Evolutionary conservation across 2,888 invertebrate genomes (phyloP).

Genomic region (Eupithecia abbreviata): DNA sequence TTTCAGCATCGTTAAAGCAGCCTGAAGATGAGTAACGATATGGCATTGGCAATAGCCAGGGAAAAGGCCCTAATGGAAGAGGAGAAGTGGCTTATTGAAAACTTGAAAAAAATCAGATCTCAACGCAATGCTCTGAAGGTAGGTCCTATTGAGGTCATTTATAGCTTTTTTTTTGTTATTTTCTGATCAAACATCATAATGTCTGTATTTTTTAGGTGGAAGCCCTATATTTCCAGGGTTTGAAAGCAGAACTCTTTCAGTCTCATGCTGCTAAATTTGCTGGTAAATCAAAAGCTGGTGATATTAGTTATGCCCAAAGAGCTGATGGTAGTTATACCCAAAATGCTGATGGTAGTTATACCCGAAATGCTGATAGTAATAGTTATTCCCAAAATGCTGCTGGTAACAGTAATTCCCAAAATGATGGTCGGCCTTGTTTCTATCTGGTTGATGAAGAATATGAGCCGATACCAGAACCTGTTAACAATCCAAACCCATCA

Average conservation of each 20-base stretch:
- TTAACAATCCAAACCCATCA: neutral
- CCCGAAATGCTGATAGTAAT: neutral
- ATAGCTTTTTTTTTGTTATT: neutral
- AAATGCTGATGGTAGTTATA: neutral
- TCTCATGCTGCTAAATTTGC: constrained; percentile 21
- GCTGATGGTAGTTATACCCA: neutral
- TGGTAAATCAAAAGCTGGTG: neutral
- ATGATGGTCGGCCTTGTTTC: neutral
- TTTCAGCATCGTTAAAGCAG: neutral
- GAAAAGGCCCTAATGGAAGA: constrained; percentile 23
- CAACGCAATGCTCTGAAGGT: constrained; percentile 31
- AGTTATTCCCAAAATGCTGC: neutral
- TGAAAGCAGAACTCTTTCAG: constrained; percentile 18
- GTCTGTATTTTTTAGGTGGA: constrained; percentile 18
- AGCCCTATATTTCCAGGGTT: constrained; percentile 22
- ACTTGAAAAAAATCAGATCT: constrained; percentile 16
- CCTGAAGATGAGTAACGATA: neutral
- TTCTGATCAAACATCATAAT: neutral
- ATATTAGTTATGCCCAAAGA: no score
- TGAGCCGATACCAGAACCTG: constrained; percentile 11
- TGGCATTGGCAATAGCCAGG: constrained; percentile 19
- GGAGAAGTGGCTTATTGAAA: constrained; percentile 29
- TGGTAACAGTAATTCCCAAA: neutral
- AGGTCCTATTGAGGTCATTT: neutral
- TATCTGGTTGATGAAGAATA: neutral